phyloP scores from a whole-genome alignment of 2,113 vertebrate genomes.

The Hyperopisus bebe region DNA sequence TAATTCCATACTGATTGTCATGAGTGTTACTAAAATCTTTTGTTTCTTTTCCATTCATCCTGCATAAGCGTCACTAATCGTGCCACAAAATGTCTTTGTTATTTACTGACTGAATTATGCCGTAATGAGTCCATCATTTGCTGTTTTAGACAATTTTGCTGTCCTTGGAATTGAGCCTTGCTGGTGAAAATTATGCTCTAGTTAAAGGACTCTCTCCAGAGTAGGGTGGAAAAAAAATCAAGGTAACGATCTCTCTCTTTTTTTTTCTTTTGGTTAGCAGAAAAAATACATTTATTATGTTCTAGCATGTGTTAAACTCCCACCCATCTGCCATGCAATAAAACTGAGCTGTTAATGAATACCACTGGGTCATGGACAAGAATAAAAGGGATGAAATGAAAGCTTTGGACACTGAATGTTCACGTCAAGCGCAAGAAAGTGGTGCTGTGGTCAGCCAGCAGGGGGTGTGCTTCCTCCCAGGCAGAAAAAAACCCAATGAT shows the following conservation, averaged over 20 bases:
- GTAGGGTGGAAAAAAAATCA: slow-evolving; percentile 9
- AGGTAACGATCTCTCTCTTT: slow-evolving; percentile 1
- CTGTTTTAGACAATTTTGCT: slow-evolving; percentile 18
- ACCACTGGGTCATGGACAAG: neutral
- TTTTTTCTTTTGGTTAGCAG: neutral
- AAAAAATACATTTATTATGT: slow-evolving; percentile 17
- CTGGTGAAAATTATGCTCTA: slow-evolving; percentile 12
- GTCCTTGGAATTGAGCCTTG: slow-evolving; percentile 10
- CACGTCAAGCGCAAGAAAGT: neutral
- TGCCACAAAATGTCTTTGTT: slow-evolving; percentile 7
- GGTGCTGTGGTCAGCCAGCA: neutral
- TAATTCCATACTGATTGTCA: slow-evolving; percentile 8
- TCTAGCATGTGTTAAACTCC: neutral
- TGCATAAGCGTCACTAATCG: neutral
- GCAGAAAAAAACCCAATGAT: neutral
- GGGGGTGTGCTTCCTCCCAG: neutral
- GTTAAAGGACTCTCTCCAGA: slow-evolving; percentile 1
- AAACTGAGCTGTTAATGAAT: slow-evolving; percentile 12
- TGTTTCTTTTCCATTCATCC: neutral
- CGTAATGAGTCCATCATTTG: slow-evolving; percentile 24
- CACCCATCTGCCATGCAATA: neutral
- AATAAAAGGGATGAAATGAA: neutral
- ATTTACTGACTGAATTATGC: slow-evolving; percentile 26
- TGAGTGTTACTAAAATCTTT: neutral
- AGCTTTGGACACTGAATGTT: neutral